Evolutionary conservation across 2,888 invertebrate genomes (phyloP).

Genomic region (Leucophenga maculata): DNA sequence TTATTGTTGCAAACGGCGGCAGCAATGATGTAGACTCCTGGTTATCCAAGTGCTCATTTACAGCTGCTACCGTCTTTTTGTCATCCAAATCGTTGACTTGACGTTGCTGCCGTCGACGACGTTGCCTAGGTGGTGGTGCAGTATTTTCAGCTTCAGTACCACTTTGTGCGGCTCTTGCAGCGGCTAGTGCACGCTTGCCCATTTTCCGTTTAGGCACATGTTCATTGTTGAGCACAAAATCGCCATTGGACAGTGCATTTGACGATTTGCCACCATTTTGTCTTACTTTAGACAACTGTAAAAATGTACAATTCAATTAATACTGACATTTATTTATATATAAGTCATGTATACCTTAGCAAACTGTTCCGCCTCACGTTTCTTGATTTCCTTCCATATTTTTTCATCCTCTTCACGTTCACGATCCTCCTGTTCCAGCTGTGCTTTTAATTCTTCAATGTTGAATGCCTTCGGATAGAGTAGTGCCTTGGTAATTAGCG

Average conservation of each 20-base stretch:
- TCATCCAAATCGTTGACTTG: background rate
- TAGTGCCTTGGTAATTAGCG: slow-evolving; percentile 83
- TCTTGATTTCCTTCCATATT: slow-evolving; percentile 55
- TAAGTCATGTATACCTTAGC: slow-evolving; percentile 54
- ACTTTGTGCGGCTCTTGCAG: slow-evolving; percentile 37
- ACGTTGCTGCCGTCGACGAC: background rate
- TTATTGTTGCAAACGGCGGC: slow-evolving; percentile 37
- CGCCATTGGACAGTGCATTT: slow-evolving; percentile 54
- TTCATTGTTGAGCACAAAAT: slow-evolving; percentile 66
- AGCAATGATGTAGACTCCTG: slow-evolving; percentile 1
- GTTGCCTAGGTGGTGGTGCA: background rate
- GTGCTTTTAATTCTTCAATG: slow-evolving; percentile 76
- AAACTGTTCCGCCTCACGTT: slow-evolving; percentile 46
- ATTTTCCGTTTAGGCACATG: slow-evolving; percentile 52
- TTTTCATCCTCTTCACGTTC: slow-evolving; percentile 53
- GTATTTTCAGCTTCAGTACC: slow-evolving; percentile 21
- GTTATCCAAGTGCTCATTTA: background rate
- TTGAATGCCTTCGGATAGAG: slow-evolving; percentile 81
- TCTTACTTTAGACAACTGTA: background rate
- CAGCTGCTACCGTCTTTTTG: background rate
- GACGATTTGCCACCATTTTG: slow-evolving; percentile 52
- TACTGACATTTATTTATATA: background rate
- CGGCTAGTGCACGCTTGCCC: slow-evolving; percentile 46
- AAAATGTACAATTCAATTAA: background rate
- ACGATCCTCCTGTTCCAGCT: slow-evolving; percentile 73